phyloP scores from a whole-genome alignment of 2,888 invertebrate genomes.

The Lottia gigantea region DNA sequence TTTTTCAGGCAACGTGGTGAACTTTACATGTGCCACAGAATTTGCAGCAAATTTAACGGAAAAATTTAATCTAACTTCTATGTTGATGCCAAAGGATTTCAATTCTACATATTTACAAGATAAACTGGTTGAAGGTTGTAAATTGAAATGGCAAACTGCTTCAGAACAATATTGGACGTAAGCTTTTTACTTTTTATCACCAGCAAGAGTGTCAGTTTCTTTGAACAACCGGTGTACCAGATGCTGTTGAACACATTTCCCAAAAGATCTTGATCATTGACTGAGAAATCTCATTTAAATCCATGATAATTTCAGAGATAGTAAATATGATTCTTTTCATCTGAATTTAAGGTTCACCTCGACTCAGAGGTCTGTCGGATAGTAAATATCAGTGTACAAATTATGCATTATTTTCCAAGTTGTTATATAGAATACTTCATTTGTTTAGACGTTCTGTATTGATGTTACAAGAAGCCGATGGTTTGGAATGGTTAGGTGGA shows the following conservation, averaged over 20 bases:
- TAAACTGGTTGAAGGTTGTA: conserved; percentile 22
- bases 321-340: too few relatives aligned
- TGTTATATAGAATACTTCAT: not conserved
- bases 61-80: not conserved
- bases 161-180: conserved; percentile 45
- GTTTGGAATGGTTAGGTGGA: conserved; percentile 48
- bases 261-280: too few relatives aligned
- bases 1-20: not conserved
- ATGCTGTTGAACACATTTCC: not conserved
- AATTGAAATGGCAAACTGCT: conserved; percentile 31
- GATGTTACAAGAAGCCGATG: conserved; percentile 47
- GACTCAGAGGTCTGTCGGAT: too few relatives aligned
- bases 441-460: conserved; percentile 53
- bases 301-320: too few relatives aligned
- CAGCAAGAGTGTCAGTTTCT: too few relatives aligned
- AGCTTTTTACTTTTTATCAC: conserved; percentile 14
- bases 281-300: too few relatives aligned
- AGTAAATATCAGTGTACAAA: too few relatives aligned
- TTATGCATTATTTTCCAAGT: too few relatives aligned
- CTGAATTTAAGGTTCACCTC: too few relatives aligned
- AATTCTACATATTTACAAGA: conserved; percentile 23
- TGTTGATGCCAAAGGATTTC: not conserved
- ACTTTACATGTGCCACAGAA: not conserved
- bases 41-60: not conserved
- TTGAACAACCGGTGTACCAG: not conserved